Evolutionary conservation across 1,140 invertebrate genomes (phyloP), one percentile per base, ranked within the genome.

Genomic region (Onthophagus taurus): DNA sequence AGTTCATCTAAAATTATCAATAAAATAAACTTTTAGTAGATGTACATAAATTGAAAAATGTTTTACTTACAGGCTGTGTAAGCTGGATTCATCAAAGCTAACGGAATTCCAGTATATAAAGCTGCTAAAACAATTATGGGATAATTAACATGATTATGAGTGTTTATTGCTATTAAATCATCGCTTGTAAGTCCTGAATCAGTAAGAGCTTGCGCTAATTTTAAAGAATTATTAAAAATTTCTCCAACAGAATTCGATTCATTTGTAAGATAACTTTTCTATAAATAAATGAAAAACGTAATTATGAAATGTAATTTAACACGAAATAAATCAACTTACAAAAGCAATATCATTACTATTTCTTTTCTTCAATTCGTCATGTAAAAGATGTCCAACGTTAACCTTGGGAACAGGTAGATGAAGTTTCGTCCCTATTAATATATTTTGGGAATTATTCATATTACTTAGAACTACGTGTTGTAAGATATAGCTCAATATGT

Each of bases 1-100:
- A 37, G 20, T 20, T 37, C 35, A 23, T 37, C 35, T 37, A 21
- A 23, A 37, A 37, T 9, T 3, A 37, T 21, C 11, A 4, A 31
- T 31, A 4, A 4, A 31, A 31, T 4, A 4, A 31, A 3, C 14
- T 31, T 4, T 12, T 31, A 31, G 9, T 17, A 18, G 7, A 13
- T 3, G n/a, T 14, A 31, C 13, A 31, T n/a, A n/a, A n/a, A n/a
- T n/a, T n/a, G n/a, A n/a, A n/a, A n/a, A n/a, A n/a, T n/a, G n/a
- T n/a, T n/a, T n/a, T 31, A 6, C 31, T 34, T 18, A 34, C 31
- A 34, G 17, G 17, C 14, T 4, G 31, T 34, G 19, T 18, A 34
- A 18, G 17, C 19, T 16, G 31, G 31, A 34, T 34, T 34, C 17
- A 34, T 34, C 9, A 34, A 16, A 17, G 31, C 31, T 3, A 34